A percentile compares a stretch with the other conserved stretches of the same genome.
phyloP scores from a whole-genome alignment of 1,140 invertebrate genomes.

The Cyrtorhinus lividipennis region DNA sequence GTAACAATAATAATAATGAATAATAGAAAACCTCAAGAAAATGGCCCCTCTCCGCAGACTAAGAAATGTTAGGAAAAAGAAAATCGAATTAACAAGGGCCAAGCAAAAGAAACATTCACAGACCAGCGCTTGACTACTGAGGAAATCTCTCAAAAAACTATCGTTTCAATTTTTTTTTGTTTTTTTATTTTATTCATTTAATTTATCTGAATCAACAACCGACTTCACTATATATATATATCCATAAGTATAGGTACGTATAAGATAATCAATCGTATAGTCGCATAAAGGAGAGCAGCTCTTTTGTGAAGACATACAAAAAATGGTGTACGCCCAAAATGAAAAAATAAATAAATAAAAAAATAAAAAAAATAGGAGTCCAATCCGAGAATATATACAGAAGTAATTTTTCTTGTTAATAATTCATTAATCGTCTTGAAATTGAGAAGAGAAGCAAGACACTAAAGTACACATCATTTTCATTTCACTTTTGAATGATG shows the following conservation, averaged over 20 bases:
- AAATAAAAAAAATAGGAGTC: no score
- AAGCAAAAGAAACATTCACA: not conserved
- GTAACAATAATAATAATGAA: not conserved
- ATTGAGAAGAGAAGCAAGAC: not conserved
- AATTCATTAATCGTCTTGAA: not conserved
- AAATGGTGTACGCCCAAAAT: not conserved
- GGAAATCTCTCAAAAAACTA: not conserved
- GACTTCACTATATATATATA: constrained; percentile 7
- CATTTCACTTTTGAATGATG: not conserved
- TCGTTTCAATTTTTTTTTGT: no score
- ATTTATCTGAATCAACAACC: not conserved
- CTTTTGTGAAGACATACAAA: constrained; percentile 6
- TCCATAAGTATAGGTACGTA: not conserved
- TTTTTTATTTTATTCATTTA: not conserved
- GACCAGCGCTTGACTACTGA: not conserved
- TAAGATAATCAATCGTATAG: constrained; percentile 4
- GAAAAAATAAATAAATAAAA: no score
- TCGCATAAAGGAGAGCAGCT: constrained; percentile 6
- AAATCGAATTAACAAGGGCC: not conserved
- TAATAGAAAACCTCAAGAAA: not conserved
- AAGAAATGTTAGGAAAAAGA: not conserved
- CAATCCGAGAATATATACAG: constrained; percentile 6
- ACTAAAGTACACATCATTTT: not conserved
- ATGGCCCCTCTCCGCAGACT: not conserved
- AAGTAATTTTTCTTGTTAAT: not conserved